A percentile compares a stretch with the other conserved stretches of the same genome.
These are phyloP conservation scores for Mycetomoellerius zeteki DNA, from an alignment of 1,140 invertebrate species.

Conservation along the genomic window DNA sequence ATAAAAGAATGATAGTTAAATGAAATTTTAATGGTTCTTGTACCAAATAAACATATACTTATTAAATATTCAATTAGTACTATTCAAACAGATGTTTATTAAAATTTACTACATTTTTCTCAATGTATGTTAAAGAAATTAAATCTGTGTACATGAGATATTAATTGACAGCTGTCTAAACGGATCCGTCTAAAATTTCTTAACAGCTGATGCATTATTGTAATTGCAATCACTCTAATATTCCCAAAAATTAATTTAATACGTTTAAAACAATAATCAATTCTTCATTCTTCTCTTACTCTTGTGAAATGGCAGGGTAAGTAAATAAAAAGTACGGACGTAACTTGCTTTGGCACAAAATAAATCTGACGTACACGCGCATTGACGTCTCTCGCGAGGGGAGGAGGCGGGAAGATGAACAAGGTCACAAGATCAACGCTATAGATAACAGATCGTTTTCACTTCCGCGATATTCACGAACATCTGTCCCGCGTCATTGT, in stretches of 20 bases:
- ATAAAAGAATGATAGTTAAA: too few relatives aligned
- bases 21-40: too few relatives aligned
- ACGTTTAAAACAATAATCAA: neutral
- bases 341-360: neutral
- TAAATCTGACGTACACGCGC: neutral
- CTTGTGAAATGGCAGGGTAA: neutral
- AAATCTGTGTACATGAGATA: neutral
- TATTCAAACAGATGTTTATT: too few relatives aligned
- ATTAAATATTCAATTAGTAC: too few relatives aligned
- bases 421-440: neutral
- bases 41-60: too few relatives aligned
- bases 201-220: neutral
- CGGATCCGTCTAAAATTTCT: neutral
- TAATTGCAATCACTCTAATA: neutral
- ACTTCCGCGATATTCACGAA: conserved; percentile 4
- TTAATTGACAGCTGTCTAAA: neutral
- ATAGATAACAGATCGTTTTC: neutral
- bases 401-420: neutral
- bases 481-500: neutral
- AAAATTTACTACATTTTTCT: too few relatives aligned
- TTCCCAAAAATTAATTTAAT: neutral
- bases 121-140: neutral
- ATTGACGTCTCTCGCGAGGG: neutral
- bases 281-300: neutral
- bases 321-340: neutral